Conservation (phyloP, 1,140 invertebrate species). For the Pogonus chalceus region DNA sequence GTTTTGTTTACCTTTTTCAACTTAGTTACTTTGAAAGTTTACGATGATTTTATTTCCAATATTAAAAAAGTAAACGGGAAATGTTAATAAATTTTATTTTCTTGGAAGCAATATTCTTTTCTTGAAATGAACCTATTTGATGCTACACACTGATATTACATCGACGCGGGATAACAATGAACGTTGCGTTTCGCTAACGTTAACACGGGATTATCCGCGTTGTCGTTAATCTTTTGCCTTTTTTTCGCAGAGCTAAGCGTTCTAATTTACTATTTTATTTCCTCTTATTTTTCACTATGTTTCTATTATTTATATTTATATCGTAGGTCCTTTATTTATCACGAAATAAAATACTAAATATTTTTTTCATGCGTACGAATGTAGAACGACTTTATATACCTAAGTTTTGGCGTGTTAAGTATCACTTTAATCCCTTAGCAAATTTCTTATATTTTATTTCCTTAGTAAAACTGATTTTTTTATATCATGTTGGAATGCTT, state of each 20-base stretch:
- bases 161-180: not conserved
- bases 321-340: no score
- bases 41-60: no score
- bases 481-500: no score
- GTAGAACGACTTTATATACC: not conserved
- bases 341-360: not conserved
- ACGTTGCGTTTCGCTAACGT: not conserved
- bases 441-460: not conserved
- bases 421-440: not conserved
- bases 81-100: no score
- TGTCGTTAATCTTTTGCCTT: not conserved
- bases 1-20: no score
- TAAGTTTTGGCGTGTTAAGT: not conserved
- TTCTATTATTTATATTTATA: not conserved
- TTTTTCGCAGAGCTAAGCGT: not conserved
- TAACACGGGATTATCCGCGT: not conserved
- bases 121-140: not conserved
- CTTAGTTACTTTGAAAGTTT: no score
- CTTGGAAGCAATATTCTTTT: not conserved
- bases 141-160: not conserved
- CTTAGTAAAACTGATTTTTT: no score
- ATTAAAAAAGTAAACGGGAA: no score
- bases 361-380: not conserved
- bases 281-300: not conserved
- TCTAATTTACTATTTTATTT: not conserved